These are phyloP conservation scores for Protaetia brevitarsis DNA, from an alignment of 1,140 invertebrate species.

Conservation along the genomic window DNA sequence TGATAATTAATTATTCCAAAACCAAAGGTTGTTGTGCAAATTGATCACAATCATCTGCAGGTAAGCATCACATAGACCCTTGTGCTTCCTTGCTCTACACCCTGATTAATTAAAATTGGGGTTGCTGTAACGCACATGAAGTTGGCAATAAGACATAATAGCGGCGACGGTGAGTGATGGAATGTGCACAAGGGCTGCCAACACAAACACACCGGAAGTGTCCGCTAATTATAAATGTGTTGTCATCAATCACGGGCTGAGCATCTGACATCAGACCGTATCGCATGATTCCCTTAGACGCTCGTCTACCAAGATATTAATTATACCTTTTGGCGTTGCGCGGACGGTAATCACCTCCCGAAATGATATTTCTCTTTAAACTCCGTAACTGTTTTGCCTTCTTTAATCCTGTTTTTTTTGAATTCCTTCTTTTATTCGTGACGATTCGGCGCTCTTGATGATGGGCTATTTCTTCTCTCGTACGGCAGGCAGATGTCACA, in stretches of 20 bases:
- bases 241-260: constrained; percentile 44
- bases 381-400: background rate
- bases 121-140: constrained; percentile 34
- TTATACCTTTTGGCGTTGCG: constrained; percentile 19
- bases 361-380: constrained; percentile 13
- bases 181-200: constrained; percentile 44
- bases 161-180: constrained; percentile 42
- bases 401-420: background rate
- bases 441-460: too few relatives aligned
- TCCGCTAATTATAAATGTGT: constrained; percentile 49
- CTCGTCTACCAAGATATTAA: constrained; percentile 21
- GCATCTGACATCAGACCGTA: constrained; percentile 22
- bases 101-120: constrained; percentile 29
- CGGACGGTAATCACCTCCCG: constrained; percentile 14
- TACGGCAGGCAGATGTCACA: too few relatives aligned
- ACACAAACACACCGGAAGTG: constrained; percentile 48
- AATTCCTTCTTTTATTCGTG: constrained; percentile 5
- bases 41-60: too few relatives aligned
- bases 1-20: too few relatives aligned
- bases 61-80: too few relatives aligned
- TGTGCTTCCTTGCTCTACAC: background rate
- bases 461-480: too few relatives aligned
- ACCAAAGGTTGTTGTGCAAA: too few relatives aligned
- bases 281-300: constrained; percentile 21
- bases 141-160: constrained; percentile 42